Evolutionary conservation across 1,140 invertebrate genomes (phyloP).

Genomic region (Batillaria attramentaria): DNA sequence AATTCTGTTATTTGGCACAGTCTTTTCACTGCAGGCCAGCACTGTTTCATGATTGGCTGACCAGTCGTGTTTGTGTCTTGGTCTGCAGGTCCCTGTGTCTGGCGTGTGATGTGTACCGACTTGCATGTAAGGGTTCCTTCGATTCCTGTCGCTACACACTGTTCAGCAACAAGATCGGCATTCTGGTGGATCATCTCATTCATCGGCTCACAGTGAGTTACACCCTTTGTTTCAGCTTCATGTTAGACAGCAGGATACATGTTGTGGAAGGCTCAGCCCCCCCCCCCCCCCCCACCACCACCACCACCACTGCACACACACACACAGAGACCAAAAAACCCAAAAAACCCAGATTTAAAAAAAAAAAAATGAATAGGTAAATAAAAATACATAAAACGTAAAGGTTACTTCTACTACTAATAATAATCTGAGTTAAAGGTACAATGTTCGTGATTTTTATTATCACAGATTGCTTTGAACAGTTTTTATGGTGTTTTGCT

Average conservation of each 20-base stretch:
- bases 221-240: neutral
- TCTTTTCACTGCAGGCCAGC: neutral
- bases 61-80: neutral
- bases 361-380: too few relatives aligned
- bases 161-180: slow-evolving; percentile 80
- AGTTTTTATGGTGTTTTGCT: too few relatives aligned
- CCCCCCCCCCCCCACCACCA: neutral
- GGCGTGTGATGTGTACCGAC: slow-evolving; percentile 77
- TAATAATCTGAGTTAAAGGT: too few relatives aligned
- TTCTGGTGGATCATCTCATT: slow-evolving; percentile 80
- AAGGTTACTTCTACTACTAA: too few relatives aligned
- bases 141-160: slow-evolving; percentile 80
- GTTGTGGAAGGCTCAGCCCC: neutral
- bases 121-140: slow-evolving; percentile 73
- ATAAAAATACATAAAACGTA: too few relatives aligned
- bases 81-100: slow-evolving; percentile 77
- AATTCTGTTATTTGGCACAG: neutral
- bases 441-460: too few relatives aligned
- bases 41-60: neutral
- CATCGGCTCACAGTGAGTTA: slow-evolving; percentile 79
- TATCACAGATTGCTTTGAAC: too few relatives aligned
- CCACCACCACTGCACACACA: too few relatives aligned
- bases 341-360: too few relatives aligned
- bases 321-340: too few relatives aligned
- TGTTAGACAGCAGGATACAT: neutral